Conservation (phyloP, 2,113 vertebrate species). For the Promerops cafer region DNA sequence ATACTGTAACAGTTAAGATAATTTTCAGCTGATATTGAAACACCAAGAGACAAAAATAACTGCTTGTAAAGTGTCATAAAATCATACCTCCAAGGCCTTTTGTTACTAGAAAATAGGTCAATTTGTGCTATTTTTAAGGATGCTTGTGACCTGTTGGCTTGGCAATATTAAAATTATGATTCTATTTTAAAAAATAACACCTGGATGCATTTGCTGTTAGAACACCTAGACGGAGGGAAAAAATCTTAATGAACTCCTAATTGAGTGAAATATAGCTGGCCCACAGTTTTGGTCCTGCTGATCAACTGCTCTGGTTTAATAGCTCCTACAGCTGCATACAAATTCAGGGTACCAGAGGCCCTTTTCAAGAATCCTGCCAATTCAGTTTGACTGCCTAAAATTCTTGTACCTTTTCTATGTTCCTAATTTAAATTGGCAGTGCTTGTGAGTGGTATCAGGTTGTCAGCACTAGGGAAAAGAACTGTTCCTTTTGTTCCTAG, state of each 20-base stretch:
- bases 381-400: neutral
- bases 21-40: neutral
- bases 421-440: neutral
- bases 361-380: neutral
- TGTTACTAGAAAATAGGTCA: neutral
- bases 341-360: neutral
- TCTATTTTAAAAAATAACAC: neutral
- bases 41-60: neutral
- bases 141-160: neutral
- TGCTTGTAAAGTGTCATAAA: neutral
- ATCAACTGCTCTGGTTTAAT: neutral
- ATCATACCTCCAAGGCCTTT: neutral
- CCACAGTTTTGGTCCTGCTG: neutral
- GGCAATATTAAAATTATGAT: neutral
- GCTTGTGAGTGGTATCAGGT: neutral
- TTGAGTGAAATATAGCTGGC: neutral
- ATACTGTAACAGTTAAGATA: neutral
- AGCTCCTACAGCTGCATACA: neutral
- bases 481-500: neutral
- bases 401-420: neutral
- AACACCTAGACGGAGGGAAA: neutral
- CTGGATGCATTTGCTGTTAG: neutral
- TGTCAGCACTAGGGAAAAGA: neutral
- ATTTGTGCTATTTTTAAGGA: neutral
- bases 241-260: neutral